Evolutionary conservation across 2,888 invertebrate genomes (phyloP).

Genomic region (Electrophaes corylata): DNA sequence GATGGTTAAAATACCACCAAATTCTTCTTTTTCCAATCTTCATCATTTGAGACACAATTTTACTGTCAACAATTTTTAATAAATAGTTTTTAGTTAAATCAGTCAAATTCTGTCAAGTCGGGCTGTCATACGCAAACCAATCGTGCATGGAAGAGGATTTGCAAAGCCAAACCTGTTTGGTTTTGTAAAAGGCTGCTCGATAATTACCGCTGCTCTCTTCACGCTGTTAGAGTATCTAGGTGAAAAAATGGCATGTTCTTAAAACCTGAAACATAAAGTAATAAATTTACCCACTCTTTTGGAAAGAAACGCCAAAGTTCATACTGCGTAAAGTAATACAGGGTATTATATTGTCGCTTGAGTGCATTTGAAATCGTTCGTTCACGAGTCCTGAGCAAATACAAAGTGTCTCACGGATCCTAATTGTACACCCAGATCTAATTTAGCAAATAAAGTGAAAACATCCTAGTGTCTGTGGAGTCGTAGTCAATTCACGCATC

Average conservation of each 20-base stretch:
- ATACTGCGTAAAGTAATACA: conserved; percentile 64
- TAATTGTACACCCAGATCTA: conserved; percentile 65
- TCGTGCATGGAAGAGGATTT: neutral
- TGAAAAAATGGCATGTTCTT: conserved; percentile 8
- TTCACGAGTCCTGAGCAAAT: conserved; percentile 77
- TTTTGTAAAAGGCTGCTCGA: neutral
- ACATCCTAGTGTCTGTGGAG: conserved; percentile 54
- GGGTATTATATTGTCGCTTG: conserved; percentile 57
- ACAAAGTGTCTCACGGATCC: conserved; percentile 74
- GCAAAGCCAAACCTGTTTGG: neutral
- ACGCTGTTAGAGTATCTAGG: conserved; percentile 2
- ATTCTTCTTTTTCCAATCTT: too few species aligned
- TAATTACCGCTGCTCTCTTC: neutral
- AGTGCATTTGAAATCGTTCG: conserved; percentile 65
- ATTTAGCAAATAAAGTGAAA: conserved; percentile 61
- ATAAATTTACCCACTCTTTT: conserved; percentile 22
- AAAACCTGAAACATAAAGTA: conserved; percentile 8
- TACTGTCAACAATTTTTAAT: too few species aligned
- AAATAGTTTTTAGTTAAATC: too few species aligned
- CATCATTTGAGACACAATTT: too few species aligned
- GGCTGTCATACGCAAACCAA: too few species aligned
- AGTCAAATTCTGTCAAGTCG: too few species aligned
- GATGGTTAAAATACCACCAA: too few species aligned
- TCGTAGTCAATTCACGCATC: conserved; percentile 64
- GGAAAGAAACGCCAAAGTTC: conserved; percentile 50